Base-by-base conservation (phyloP, 2,888 invertebrate species). In the Prosopocoilus inquinatus region DNA sequence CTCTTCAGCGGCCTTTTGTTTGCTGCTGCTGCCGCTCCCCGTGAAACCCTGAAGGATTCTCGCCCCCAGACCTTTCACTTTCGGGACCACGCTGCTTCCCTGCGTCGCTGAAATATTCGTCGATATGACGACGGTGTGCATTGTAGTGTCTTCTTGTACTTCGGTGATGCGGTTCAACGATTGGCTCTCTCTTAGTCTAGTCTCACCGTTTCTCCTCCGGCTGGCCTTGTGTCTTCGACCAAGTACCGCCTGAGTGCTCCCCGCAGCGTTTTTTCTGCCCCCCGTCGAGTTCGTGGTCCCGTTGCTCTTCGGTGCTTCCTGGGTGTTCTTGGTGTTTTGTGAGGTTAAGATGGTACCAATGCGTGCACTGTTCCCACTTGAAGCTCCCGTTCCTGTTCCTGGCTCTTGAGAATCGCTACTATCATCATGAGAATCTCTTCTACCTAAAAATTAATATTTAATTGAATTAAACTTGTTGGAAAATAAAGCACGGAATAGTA, bases 121-220 rank as follows among this genome's bases (percentile, higher is more conserved):
- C 7, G 73, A 67, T 28, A 74, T 73, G 15, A 75, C 70, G 35
- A 75, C 59, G 9, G 71, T 69, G 64, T 73, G 76, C 46, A 64
- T 58, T 35, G 72, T 67, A 38, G 78, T 83, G 51, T 86, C 88
- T 74, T 91, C 91, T 75, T 91, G 90, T 62, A 91, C 91, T 78
- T 92, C 92, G 11, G 91, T 91, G 62, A 92, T 91, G 61, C 91
- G 84, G 75, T 91, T 92, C 58, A 92, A 78, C 20, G 91, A 91
- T 71, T 92, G 91, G 65, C 90, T 91, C 78, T 92, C 91, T 8
- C 91, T 82, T 53, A 92, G 77, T 12, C 83, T 74, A 2, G 87
- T 85, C 65, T 87, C 86, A 1, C 85, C 82, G n/a, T 80, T 80
- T 64, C 84, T 75, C 62, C 84, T 76, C 55, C 84, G 72, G 12